Evolutionary conservation across 1,140 invertebrate genomes (phyloP), one percentile per base, ranked within the genome.

Genomic region (Arctopsyche grandis): DNA sequence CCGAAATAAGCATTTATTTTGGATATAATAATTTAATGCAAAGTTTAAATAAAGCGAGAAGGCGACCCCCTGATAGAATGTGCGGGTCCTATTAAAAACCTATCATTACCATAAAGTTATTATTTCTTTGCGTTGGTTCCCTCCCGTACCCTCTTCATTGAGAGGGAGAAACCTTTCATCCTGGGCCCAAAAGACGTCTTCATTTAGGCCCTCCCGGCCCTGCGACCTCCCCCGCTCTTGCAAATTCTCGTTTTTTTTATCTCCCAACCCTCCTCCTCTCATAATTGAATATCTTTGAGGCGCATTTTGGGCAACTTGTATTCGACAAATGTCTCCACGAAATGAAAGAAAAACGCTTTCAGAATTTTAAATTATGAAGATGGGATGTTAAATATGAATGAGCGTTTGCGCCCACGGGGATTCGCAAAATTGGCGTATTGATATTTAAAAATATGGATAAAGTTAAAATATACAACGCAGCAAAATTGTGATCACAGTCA

Each of bases 261-360:
- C 12, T 26, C 63, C 63, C 63, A 12, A 12, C 66, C 44, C 26
- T 56, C 58, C 14, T 9, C 70, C 43, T 46, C 70, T 29, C 73
- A 70, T 79, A 79, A 79, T 79, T 79, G 78, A 79, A 79, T 79
- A 75, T 79, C 78, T 79, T 79, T 76, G 74, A 76, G 74, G 74
- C 74, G 56, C 52, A 76, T 76, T 76, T 79, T 66, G 46, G 63
- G 48, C 71, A 63, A 75, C 58, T 73, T 74, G 78, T 78, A 71
- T 71, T 78, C 77, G 77, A 71, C 44, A 63, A 71, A 44, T 78
- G 77, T 78, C 69, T 71, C 77, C 52, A n/a, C 29, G 44, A 63
- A 73, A 71, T 70, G 76, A 69, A 70, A 78, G 76, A 70, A 77
- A 70, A 69, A 77, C 76, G 76, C 60, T 70, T 24, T 24, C 46